phyloP scores from a whole-genome alignment of 2,888 invertebrate genomes.

The Chydorus sphaericus region DNA sequence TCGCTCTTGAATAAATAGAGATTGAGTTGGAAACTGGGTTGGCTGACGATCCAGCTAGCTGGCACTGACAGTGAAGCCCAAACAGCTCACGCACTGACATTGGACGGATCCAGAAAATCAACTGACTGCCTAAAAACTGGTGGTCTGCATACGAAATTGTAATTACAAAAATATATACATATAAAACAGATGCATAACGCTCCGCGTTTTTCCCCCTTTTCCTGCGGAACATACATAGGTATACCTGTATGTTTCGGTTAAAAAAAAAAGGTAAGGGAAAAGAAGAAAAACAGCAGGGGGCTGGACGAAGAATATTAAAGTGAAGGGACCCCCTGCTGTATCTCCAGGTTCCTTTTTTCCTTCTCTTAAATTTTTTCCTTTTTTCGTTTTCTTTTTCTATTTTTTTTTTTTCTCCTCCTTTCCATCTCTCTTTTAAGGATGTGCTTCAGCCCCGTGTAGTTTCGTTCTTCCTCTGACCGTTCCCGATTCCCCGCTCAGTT shows the following conservation, averaged over 20 bases:
- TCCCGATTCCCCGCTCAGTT: constrained; percentile 2
- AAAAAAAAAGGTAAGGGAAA: no score
- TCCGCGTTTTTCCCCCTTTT: neutral
- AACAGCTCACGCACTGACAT: no score
- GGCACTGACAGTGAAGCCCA: no score
- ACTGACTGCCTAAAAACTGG: neutral
- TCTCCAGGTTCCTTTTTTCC: neutral
- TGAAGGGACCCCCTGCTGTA: constrained; percentile 3
- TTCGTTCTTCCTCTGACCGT: neutral
- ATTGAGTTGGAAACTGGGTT: no score
- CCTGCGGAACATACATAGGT: neutral
- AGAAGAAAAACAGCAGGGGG: neutral
- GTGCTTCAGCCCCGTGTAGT: neutral
- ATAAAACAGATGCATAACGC: constrained; percentile 2
- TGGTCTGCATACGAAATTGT: neutral
- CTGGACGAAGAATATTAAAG: constrained; percentile 5
- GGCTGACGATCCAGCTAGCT: no score
- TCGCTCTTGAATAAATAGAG: neutral
- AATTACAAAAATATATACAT: neutral
- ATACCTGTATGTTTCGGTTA: neutral
- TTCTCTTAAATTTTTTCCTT: neutral
- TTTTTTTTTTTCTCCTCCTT: neutral
- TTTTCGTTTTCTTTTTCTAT: neutral
- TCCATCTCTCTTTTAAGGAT: neutral
- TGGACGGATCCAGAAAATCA: neutral